A percentile compares a stretch with the other conserved stretches of the same genome.
These are phyloP conservation scores for Notamacropus eugenii DNA, from an alignment of 2,797 vertebrate genomes.

Conservation along the genomic window DNA sequence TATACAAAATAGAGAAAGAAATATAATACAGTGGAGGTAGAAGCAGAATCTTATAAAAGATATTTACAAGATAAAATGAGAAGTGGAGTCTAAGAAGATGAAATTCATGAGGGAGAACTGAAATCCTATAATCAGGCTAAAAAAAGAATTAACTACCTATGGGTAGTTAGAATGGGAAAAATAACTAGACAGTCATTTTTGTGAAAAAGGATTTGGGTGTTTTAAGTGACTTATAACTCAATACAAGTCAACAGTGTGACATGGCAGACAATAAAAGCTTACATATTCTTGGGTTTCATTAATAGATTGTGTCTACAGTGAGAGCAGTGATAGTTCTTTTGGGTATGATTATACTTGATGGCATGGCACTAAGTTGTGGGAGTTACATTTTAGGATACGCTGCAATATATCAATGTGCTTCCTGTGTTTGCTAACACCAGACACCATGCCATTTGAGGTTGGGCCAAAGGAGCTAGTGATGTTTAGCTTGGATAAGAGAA, in stretches of 20 bases:
- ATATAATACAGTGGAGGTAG: neutral
- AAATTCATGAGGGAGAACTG: neutral
- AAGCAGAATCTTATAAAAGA: neutral
- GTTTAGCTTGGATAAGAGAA: neutral
- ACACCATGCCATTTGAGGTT: neutral
- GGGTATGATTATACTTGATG: neutral
- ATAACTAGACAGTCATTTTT: neutral
- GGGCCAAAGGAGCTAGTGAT: neutral
- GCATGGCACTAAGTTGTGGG: neutral
- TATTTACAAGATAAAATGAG: neutral
- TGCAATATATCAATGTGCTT: neutral
- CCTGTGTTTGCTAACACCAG: neutral
- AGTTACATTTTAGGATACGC: neutral
- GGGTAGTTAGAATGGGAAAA: neutral
- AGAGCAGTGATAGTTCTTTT: neutral
- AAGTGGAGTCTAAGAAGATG: neutral
- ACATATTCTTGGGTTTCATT: neutral
- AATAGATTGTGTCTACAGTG: neutral
- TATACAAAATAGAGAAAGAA: neutral
- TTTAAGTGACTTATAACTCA: neutral
- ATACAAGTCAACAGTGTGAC: neutral
- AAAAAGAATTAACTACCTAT: neutral
- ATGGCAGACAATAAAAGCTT: neutral
- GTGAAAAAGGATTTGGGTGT: neutral
- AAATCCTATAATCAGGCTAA: neutral